Base-by-base conservation (phyloP, 2,113 vertebrate species). In the Rhineura floridana region DNA sequence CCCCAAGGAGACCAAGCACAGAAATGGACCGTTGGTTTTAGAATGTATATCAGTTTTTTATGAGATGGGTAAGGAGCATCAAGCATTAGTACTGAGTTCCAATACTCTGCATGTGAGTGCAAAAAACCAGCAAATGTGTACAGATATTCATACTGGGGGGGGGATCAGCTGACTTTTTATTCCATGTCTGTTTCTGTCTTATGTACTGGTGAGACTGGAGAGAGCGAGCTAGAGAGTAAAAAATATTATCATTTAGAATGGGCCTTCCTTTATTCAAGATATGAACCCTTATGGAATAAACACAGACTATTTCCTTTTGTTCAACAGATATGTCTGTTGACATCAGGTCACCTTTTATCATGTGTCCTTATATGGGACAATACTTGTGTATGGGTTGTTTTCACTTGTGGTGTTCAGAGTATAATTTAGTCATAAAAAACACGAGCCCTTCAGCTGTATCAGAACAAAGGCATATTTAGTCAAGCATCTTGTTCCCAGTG, bases 11-110 rank as follows among this genome's bases (percentile, higher is more conserved):
- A 80, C 93, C 73, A 86, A 78, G 62, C 0, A 0, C 0, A 10
- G 79, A 87, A 79, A 84, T 48, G 46, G 63, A 67, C 83, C 46
- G 25, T 6, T 4, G 36, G 75, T 87, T 69, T 78, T 69, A 76
- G 77, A 62, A 85, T 83, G 25, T 28, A 42, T 46, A 89, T 39
- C 0, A 76, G 79, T 44, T 86, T 82, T 86, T 92, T 65, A 46
- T 55, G 83, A 80, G 46, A 62, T 76, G 75, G 67, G 19, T 84
- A 75, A 81, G 52, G 69, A 91, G 17, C 73, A 55, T 3, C 76
- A 69, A 79, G 33, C 87, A 6, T 5, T 65, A 50, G 48, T 42
- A 78, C 83, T 59, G 59, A 85, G 39, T 48, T 90, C 90, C 78
- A 90, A 83, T 11, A 69, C 25, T 4, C 39, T 2, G 0, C 15